A percentile compares a stretch with the other conserved stretches of the same genome.
Conservation (phyloP, 2,888 invertebrate genomes). For the Thymelicus sylvestris region DNA sequence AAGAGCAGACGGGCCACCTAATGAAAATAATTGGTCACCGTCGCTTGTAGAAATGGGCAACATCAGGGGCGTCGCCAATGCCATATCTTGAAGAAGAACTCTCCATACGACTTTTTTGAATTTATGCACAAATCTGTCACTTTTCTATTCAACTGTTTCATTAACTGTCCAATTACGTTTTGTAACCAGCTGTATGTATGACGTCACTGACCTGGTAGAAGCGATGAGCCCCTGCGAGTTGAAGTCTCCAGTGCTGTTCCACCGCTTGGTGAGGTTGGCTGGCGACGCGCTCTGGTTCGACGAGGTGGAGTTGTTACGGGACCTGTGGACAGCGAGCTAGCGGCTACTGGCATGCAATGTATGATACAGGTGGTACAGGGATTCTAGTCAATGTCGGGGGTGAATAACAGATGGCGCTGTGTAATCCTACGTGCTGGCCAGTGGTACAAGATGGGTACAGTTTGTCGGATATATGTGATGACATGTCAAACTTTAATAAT, state of each 20-base stretch:
- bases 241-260: conserved; percentile 94
- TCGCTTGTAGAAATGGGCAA: no score
- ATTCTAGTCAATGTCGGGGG: not conserved
- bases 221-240: conserved; percentile 81
- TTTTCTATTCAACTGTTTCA: no score
- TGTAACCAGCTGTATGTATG: not conserved
- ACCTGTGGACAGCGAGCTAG: conserved; percentile 58
- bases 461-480: no score
- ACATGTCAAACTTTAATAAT: no score
- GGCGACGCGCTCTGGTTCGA: conserved; percentile 85
- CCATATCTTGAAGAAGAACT: no score
- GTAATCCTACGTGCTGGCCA: not conserved
- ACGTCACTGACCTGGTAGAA: conserved; percentile 69
- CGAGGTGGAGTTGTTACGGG: conserved; percentile 85
- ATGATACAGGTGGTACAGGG: not conserved
- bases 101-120: no score
- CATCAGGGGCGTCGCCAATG: no score
- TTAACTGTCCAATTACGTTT: no score
- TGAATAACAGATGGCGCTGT: not conserved
- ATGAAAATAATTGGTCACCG: no score
- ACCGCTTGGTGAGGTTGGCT: conserved; percentile 87
- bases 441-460: no score
- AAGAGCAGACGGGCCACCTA: no score
- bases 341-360: conserved; percentile 17
- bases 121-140: no score